These are phyloP conservation scores for Microcebus tavaratra DNA, from an alignment of 2,113 vertebrate species.

Conservation along the genomic window DNA sequence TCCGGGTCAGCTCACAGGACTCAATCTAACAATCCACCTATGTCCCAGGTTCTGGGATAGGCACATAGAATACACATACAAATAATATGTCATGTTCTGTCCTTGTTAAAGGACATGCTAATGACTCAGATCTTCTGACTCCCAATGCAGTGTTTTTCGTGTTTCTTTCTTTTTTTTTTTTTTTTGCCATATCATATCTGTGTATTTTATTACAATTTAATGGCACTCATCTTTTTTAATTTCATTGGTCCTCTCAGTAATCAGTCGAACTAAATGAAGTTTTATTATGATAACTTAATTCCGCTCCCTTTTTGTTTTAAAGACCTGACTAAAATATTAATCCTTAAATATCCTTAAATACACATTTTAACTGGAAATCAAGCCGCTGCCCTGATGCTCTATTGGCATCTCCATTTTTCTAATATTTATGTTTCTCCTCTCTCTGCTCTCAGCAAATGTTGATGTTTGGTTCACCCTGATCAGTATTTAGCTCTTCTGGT, in stretches of 20 bases:
- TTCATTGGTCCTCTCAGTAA: neutral
- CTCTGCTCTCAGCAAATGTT: slow-evolving; percentile 73
- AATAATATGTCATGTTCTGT: neutral
- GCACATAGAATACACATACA: neutral
- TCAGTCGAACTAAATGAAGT: slow-evolving; percentile 40
- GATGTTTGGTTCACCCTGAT: slow-evolving; percentile 67
- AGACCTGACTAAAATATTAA: slow-evolving; percentile 54
- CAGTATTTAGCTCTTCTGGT: slow-evolving; percentile 72
- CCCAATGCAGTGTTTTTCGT: neutral
- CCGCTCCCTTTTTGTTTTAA: neutral
- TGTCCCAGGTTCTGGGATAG: neutral
- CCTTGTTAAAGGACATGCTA: slow-evolving; percentile 10
- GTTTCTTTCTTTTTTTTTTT: neutral
- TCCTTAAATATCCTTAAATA: slow-evolving; percentile 51
- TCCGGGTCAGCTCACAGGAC: neutral
- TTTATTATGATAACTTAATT: slow-evolving; percentile 68
- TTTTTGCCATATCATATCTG: neutral
- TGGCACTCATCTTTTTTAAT: neutral
- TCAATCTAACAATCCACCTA: neutral
- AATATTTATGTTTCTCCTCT: slow-evolving; percentile 54
- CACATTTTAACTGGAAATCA: slow-evolving; percentile 42
- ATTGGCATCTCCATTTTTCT: slow-evolving; percentile 61
- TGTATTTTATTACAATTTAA: neutral
- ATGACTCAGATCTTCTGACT: neutral
- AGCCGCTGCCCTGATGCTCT: neutral